These are phyloP conservation scores for Nasonovia ribisnigri DNA, from an alignment of 2,888 invertebrate genomes.

Conservation along the genomic window DNA sequence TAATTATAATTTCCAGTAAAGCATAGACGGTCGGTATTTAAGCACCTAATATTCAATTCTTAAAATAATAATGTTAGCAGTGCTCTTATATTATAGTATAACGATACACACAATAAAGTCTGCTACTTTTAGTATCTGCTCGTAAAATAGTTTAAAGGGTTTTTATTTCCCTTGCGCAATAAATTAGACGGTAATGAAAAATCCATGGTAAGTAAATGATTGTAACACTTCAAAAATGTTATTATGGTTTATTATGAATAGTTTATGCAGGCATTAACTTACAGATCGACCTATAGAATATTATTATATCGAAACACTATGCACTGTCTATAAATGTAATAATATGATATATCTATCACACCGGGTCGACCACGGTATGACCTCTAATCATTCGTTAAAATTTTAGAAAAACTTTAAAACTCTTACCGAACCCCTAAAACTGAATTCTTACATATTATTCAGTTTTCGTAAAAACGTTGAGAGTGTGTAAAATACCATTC, in stretches of 20 bases:
- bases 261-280: not conserved
- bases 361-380: not conserved
- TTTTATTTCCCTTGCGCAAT: not conserved
- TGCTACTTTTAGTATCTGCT: not conserved
- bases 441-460: not conserved
- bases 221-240: not conserved
- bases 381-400: not conserved
- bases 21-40: not conserved
- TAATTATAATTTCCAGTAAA: not conserved
- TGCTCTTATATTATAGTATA: not conserved
- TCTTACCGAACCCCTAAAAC: not conserved
- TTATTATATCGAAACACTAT: not conserved
- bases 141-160: slow-evolving; percentile 4
- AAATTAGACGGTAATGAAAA: slow-evolving; percentile 21
- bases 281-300: not conserved
- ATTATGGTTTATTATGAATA: not conserved
- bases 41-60: not conserved
- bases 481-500: not conserved
- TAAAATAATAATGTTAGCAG: not conserved
- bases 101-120: not conserved
- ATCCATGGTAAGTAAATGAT: slow-evolving; percentile 4
- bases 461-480: not conserved
- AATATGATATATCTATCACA: not conserved
- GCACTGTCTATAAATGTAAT: not conserved
- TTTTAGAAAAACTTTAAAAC: not conserved